Percentiles rank a stretch among this genome's conserved stretches.
Evolutionary conservation across 2,797 vertebrate genomes (phyloP).

Genomic region (Percopsis omiscomaycus): DNA sequence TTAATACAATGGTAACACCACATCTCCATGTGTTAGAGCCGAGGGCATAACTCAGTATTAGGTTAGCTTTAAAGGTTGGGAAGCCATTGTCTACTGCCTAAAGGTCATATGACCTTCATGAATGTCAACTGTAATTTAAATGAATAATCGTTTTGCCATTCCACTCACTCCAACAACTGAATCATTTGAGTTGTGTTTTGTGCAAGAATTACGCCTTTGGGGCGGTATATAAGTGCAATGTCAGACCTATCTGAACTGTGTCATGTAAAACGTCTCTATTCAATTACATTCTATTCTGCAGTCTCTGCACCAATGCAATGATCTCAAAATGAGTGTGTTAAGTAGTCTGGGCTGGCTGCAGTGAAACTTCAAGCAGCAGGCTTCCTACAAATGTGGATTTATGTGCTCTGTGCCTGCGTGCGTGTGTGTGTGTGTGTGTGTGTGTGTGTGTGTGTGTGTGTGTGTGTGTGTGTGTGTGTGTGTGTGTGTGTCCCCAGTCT

Average conservation of each 20-base stretch:
- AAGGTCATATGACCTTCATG: too few relatives aligned
- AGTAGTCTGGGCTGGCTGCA: slow-evolving; percentile 46
- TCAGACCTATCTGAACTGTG: not conserved
- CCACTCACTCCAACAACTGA: not conserved
- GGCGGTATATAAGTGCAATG: not conserved
- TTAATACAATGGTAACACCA: slow-evolving; percentile 3
- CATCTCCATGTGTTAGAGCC: not conserved
- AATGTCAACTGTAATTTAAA: too few relatives aligned
- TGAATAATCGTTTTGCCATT: not conserved
- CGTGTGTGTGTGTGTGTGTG: slow-evolving; percentile 13
- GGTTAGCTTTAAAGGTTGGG: not conserved
- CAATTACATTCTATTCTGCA: not conserved
- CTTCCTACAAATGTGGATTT: slow-evolving; percentile 59
- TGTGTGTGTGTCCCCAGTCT: not conserved
- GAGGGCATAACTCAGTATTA: too few relatives aligned
- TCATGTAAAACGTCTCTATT: not conserved
- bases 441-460: not conserved
- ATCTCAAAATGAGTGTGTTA: too few relatives aligned
- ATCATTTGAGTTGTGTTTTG: not conserved
- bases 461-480: not conserved
- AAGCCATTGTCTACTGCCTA: not conserved
- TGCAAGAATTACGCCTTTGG: not conserved
- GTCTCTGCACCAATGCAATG: too few relatives aligned
- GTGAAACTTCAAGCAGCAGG: slow-evolving; percentile 54
- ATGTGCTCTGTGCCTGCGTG: slow-evolving; percentile 41